Evolutionary conservation across 2,113 vertebrate species (phyloP), one percentile per base, ranked within the genome.

Genomic region (Hiodon tergisus): DNA sequence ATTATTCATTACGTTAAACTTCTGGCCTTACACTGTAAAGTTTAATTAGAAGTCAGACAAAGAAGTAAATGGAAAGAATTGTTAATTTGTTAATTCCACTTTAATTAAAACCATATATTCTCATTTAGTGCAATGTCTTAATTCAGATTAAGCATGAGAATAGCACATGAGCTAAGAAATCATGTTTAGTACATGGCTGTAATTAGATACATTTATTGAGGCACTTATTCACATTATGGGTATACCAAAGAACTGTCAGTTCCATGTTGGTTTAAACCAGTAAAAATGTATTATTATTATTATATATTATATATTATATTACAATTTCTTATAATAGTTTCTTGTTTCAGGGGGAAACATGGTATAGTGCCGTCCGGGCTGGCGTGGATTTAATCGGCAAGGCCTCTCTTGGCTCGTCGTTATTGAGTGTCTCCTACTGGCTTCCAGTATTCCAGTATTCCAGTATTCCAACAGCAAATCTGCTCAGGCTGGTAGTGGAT

Each of bases 101-200:
- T 47, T 59, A 60, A 72, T 72, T 72, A 60, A 72, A 72, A 17
- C 6, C 47, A 72, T 61, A 59, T 8, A 72, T 72, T 58, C 55
- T 70, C 51, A 54, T 70, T 6, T n/a, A 54, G 68, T 61, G 14
- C 4, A 59, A 60, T n/a, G 70, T 46, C 14, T 70, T 60, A 60
- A 48, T 61, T 61, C 11, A n/a, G 57, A 57, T 31, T 57, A 11
- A 70, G 53, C 17, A 70, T 17, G 52, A 17, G 17, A 57, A 14
- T 31, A 55, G 53, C 16, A 55, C 48, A 69, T 31, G n/a, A 11
- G 17, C 63, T 66, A 8, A 5, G 69, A 53, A n/a, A 70, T 31
- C 31, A 31, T 31, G 31, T 57, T 69, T 2, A 57, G 53, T 70
- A 55, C 16, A 31, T 31, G 69, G 53, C 31, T 51, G 11, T 70